Evolutionary conservation across 1,140 invertebrate species (phyloP).

Genomic region (Phymastichus coffea): DNA sequence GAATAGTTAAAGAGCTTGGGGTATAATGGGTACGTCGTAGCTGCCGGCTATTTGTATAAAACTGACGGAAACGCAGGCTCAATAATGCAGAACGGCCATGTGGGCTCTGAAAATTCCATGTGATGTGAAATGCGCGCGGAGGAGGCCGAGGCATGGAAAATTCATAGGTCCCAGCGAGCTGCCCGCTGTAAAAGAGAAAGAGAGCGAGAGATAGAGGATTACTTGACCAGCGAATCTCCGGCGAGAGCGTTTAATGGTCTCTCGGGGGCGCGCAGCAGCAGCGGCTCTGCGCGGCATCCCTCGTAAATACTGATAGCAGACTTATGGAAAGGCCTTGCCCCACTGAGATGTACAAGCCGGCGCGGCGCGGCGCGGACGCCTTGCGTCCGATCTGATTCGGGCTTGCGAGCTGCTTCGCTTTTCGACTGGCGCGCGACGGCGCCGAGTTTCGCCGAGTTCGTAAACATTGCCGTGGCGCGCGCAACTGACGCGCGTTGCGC

Average conservation of each 20-base stretch:
- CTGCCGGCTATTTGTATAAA: too few species aligned
- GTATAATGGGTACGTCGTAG: too few species aligned
- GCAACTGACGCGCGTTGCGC: too few species aligned
- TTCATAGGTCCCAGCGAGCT: constrained; percentile 21
- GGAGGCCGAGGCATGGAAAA: background rate
- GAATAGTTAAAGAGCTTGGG: too few species aligned
- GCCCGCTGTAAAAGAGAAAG: too few species aligned
- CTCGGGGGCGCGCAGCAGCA: constrained; percentile 22
- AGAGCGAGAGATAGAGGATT: too few species aligned
- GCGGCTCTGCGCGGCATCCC: background rate
- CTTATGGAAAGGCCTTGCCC: constrained; percentile 24
- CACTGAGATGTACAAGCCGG: background rate
- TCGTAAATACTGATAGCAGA: constrained; percentile 32
- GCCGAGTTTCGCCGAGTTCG: too few species aligned
- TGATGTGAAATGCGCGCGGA: background rate
- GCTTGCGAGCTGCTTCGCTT: too few species aligned
- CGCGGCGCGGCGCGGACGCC: background rate
- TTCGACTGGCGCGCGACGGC: too few species aligned
- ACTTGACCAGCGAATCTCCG: constrained; percentile 38
- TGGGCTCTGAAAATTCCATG: background rate
- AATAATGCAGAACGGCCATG: background rate
- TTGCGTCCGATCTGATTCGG: too few species aligned
- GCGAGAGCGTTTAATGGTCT: constrained; percentile 40
- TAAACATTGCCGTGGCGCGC: too few species aligned
- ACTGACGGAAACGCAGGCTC: too few species aligned